Base-by-base conservation (phyloP, 2,888 invertebrate genomes). In the Hanleya hanleyi region DNA sequence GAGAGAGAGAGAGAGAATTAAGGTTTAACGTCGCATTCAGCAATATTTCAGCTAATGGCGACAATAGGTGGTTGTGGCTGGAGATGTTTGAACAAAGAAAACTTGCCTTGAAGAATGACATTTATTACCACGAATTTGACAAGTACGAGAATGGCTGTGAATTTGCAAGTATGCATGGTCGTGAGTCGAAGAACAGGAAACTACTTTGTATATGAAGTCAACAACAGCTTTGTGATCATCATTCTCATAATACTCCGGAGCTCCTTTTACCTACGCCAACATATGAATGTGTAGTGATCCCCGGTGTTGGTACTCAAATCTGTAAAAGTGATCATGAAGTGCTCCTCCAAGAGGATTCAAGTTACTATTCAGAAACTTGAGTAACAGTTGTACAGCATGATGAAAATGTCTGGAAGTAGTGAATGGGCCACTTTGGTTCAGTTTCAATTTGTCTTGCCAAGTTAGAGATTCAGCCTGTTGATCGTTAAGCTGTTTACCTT, bases 301-400 rank as follows among this genome's bases (percentile, higher is more conserved):
- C 6, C 68, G 6, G n/a, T 68, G 68, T 26, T 68, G 50, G 51
- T 38, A 68, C 33, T 68, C 68, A 41, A 18, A 9, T 41, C 9
- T 9, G 41, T 41, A 41, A 41, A 41, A 41, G 18, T 41, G 41
- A 41, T 41, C 41, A 12, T 41, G 18, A 9, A 41, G 9, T 9
- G 41, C 18, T 41, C 41, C 41, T 12, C 41, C 41, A 9, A 41
- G 18, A 41, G 41, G 41, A 33, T 12, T 12, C 18, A 7, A 15
- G 37, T 5, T n/a, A 37, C 26, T 29, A 7, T 15, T 9, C 6
- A 66, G 5, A 22, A 15, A 15, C n/a, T 38, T 50, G 7, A 66
- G 26, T 5, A 66, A 22, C 18, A 6, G 26, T 32, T 66, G 67
- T 33, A 50, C 41, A 9, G 29, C 4, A 41, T 66, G 38, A n/a